Conservation (phyloP, 2,113 vertebrate species). For the Sakesphorus luctuosus region DNA sequence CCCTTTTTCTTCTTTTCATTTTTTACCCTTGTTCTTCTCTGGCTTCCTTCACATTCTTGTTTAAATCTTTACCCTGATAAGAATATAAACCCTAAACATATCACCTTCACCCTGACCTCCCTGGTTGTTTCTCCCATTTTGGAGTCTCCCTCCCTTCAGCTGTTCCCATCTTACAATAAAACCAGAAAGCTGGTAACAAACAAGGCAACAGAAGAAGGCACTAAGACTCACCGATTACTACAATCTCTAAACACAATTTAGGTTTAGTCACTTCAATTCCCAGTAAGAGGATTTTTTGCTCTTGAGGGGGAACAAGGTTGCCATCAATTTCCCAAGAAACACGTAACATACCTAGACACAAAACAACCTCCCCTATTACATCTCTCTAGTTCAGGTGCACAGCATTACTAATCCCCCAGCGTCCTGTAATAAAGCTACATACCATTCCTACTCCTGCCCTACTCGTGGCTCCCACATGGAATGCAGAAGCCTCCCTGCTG, state of each 20-base stretch:
- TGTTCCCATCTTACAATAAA: not conserved
- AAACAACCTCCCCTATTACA: accelerated
- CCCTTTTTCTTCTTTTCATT: not conserved
- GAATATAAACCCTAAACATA: not conserved
- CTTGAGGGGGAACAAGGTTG: not conserved
- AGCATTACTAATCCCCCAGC: not conserved
- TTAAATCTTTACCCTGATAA: not conserved
- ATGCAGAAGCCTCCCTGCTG: not conserved
- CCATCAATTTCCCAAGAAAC: not conserved
- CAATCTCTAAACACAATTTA: not conserved
- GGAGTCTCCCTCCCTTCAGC: not conserved
- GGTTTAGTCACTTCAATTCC: not conserved
- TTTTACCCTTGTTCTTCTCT: not conserved
- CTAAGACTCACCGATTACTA: not conserved
- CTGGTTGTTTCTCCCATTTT: not conserved
- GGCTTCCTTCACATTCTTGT: not conserved
- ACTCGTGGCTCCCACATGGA: not conserved
- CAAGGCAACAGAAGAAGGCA: not conserved
- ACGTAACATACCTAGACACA: not conserved
- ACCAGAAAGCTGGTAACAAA: not conserved
- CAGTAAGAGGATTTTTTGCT: not conserved
- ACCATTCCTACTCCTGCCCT: not conserved
- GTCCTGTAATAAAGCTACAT: not conserved
- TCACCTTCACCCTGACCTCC: not conserved
- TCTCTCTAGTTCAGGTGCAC: not conserved